These are phyloP conservation scores for Rallus limicola DNA, from an alignment of 2,113 vertebrate genomes.

Conservation along the genomic window DNA sequence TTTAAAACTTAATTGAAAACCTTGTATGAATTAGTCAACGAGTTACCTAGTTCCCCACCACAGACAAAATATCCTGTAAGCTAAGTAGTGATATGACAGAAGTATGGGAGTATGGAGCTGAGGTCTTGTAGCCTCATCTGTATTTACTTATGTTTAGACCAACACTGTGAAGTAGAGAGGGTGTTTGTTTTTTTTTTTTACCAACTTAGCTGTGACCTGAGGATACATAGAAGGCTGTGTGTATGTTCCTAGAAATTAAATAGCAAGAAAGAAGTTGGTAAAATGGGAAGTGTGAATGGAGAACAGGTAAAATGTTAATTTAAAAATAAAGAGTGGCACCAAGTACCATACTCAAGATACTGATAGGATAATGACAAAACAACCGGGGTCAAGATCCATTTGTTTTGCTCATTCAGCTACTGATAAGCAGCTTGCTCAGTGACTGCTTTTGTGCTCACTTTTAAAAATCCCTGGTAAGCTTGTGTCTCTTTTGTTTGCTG, in stretches of 20 bases:
- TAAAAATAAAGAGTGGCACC: background rate
- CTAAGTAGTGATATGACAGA: background rate
- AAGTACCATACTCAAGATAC: background rate
- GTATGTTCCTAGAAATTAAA: background rate
- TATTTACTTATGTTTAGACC: background rate
- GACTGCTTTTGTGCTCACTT: background rate
- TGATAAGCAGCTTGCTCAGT: background rate
- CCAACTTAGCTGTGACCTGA: background rate
- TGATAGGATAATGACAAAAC: background rate
- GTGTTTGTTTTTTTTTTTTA: background rate
- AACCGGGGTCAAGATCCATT: background rate
- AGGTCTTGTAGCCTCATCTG: fast-evolving
- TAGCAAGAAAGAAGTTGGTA: background rate
- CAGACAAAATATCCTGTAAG: background rate
- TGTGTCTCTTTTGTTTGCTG: background rate
- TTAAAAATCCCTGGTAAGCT: background rate
- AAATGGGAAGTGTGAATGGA: background rate
- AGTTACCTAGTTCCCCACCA: background rate
- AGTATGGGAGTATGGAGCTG: background rate
- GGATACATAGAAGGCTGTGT: background rate
- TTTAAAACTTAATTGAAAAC: background rate
- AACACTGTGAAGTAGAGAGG: background rate
- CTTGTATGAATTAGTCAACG: background rate
- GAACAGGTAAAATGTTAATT: background rate
- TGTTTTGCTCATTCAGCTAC: background rate